Evolutionary conservation across 1,140 invertebrate species (phyloP).

Genomic region (Bombus picipes): DNA sequence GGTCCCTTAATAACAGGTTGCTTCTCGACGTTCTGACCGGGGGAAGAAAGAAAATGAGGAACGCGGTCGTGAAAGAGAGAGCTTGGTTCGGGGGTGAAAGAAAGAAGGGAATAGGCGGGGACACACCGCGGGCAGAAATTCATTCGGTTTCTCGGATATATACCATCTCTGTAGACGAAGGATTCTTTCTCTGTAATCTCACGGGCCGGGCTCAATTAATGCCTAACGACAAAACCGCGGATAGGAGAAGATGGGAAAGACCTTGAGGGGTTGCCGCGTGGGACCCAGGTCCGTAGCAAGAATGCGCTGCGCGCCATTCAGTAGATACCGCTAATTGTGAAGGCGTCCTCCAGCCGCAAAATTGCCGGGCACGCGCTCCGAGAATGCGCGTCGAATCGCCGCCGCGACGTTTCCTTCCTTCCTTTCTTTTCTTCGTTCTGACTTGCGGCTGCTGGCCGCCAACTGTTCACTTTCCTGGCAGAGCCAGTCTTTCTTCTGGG

Average conservation of each 20-base stretch:
- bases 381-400: slow-evolving; percentile 63
- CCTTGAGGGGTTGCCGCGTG: slow-evolving; percentile 51
- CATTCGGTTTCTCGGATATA: slow-evolving; percentile 68
- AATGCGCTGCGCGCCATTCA: slow-evolving; percentile 49
- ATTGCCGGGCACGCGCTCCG: slow-evolving; percentile 59
- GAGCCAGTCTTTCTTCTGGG: neutral
- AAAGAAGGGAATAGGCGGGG: slow-evolving; percentile 22
- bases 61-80: slow-evolving; percentile 2
- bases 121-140: slow-evolving; percentile 62
- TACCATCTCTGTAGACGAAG: slow-evolving; percentile 42
- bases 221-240: slow-evolving; percentile 69
- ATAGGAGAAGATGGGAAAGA: slow-evolving; percentile 15
- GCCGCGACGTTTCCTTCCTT: slow-evolving; percentile 44
- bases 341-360: slow-evolving; percentile 63
- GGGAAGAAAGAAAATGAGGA: slow-evolving; percentile 38
- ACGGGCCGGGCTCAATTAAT: slow-evolving; percentile 67
- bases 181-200: slow-evolving; percentile 64
- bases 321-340: slow-evolving; percentile 71
- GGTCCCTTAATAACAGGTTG: slow-evolving; percentile 73
- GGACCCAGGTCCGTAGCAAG: slow-evolving; percentile 52
- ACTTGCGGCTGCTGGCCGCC: neutral
- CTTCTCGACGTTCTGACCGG: slow-evolving; percentile 40
- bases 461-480: neutral
- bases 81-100: neutral
- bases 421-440: slow-evolving; percentile 6